Percentiles rank a stretch among this genome's conserved stretches.
These are phyloP conservation scores for Enoplosus armatus DNA, from an alignment of 2,797 vertebrate genomes.

Conservation along the genomic window DNA sequence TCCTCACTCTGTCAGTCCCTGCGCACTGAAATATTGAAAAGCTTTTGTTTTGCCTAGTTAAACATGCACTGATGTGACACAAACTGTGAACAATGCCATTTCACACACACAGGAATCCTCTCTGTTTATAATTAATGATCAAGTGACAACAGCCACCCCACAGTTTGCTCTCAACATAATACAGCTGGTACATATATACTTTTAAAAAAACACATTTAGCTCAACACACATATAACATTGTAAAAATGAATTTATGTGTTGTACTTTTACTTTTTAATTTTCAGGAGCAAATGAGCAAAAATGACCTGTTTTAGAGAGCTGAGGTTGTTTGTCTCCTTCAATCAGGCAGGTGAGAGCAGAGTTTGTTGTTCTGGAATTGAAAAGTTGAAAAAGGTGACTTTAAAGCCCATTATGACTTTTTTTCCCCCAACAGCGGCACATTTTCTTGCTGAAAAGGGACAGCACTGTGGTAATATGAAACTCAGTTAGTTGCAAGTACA, in stretches of 20 bases:
- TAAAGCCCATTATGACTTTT: constrained; percentile 17
- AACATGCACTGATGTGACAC: constrained; percentile 87
- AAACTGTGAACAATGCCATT: constrained; percentile 85
- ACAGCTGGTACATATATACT: constrained; percentile 35
- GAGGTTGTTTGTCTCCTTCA: constrained; percentile 17
- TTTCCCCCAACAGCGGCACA: constrained; percentile 33
- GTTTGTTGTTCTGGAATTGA: constrained; percentile 4
- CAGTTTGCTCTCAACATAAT: constrained; percentile 43
- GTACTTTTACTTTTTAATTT: constrained; percentile 7
- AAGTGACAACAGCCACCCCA: constrained; percentile 43
- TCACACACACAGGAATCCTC: constrained; percentile 74
- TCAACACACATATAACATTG: constrained; percentile 8
- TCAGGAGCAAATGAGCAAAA: background rate
- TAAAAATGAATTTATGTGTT: constrained; percentile 1
- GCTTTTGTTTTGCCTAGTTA: constrained; percentile 88
- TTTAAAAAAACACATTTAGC: constrained; percentile 36
- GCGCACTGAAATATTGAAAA: constrained; percentile 85
- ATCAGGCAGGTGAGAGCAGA: background rate
- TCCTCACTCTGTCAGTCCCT: constrained; percentile 65
- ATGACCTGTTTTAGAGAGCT: background rate
- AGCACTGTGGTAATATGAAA: constrained; percentile 44
- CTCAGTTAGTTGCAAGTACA: constrained; percentile 44
- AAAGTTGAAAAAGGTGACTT: constrained; percentile 29
- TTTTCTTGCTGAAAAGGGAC: constrained; percentile 52
- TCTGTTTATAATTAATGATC: constrained; percentile 81